Conservation (phyloP, 2,113 vertebrate genomes). For the Calypte anna region DNA sequence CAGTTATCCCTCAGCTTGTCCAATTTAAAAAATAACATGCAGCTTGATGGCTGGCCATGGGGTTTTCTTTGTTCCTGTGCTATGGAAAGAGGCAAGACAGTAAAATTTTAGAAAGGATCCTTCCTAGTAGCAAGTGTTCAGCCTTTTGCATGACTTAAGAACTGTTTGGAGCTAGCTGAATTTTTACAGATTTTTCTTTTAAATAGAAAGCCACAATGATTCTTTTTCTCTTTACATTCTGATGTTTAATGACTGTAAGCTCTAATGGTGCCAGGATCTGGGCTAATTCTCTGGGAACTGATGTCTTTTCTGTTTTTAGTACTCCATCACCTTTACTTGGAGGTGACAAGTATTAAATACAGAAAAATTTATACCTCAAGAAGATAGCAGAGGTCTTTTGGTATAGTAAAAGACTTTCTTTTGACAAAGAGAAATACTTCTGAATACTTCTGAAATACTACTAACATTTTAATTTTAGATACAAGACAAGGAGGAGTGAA, state of each 20-base stretch:
- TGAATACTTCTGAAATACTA: neutral
- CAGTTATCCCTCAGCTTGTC: neutral
- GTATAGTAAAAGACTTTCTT: neutral
- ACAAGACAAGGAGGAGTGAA: neutral
- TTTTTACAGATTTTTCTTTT: neutral
- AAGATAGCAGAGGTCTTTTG: neutral
- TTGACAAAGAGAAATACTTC: neutral
- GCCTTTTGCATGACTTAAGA: neutral
- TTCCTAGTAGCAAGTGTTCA: neutral
- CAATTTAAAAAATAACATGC: neutral
- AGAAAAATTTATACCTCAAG: neutral
- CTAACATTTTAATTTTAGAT: neutral
- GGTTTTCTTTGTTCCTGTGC: neutral
- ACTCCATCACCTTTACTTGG: neutral
- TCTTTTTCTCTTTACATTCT: neutral
- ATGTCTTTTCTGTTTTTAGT: neutral
- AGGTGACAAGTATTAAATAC: neutral
- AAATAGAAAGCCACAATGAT: neutral
- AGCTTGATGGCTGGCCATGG: neutral
- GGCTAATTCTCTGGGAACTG: neutral
- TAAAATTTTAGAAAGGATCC: neutral
- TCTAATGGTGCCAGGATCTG: neutral
- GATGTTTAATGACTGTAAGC: neutral
- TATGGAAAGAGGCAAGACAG: neutral
- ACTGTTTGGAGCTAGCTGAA: neutral